These are phyloP conservation scores for Volucella inflata DNA, from an alignment of 2,888 invertebrate genomes.

Conservation along the genomic window DNA sequence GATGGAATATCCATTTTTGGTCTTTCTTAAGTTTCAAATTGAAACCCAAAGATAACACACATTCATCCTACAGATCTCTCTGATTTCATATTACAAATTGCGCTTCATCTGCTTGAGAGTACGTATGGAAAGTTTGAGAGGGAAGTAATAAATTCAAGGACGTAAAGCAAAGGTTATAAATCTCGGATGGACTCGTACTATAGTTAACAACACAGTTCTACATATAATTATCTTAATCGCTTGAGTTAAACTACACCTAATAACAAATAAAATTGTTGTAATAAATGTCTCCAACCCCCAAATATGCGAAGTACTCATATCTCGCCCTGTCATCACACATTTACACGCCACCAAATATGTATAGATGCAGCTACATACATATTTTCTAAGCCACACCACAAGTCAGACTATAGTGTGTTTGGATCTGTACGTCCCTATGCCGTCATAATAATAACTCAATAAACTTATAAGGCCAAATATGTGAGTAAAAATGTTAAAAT, in stretches of 20 bases:
- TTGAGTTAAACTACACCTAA: background rate
- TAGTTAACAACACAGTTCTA: too few species aligned
- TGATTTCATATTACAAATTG: too few species aligned
- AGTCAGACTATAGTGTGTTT: background rate
- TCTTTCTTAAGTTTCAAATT: too few species aligned
- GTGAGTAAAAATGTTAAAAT: constrained; percentile 83
- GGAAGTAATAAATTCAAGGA: too few species aligned
- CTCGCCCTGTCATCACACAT: constrained; percentile 19
- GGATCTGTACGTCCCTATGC: constrained; percentile 51
- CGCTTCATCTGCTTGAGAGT: too few species aligned
- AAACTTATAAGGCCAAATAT: constrained; percentile 76
- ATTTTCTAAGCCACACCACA: background rate
- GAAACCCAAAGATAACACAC: too few species aligned
- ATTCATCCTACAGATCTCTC: too few species aligned
- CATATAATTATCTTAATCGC: too few species aligned
- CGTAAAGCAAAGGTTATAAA: too few species aligned
- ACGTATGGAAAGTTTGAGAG: too few species aligned
- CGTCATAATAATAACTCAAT: constrained; percentile 72
- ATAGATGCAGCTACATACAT: background rate
- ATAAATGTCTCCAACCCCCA: constrained; percentile 41
- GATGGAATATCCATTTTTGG: too few species aligned
- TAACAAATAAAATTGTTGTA: constrained; percentile 34
- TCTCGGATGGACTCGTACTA: too few species aligned
- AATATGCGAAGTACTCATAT: constrained; percentile 28
- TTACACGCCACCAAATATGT: constrained; percentile 6